Conservation (phyloP, 2,888 invertebrate species). For the Eilema sororculum region DNA sequence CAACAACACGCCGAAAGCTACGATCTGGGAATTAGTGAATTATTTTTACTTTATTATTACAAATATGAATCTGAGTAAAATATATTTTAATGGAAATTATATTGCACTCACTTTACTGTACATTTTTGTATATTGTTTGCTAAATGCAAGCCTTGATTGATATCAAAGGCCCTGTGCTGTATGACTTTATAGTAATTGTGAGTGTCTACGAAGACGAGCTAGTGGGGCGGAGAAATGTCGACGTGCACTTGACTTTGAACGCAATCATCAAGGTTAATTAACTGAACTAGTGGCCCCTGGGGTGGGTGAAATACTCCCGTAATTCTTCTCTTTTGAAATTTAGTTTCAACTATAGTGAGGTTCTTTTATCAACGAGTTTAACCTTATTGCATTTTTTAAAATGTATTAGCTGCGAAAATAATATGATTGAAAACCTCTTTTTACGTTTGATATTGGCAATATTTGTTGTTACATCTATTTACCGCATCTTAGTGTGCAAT, state of each 20-base stretch:
- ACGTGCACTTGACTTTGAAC: conserved; percentile 45
- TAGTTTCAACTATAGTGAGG: background rate
- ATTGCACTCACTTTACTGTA: conserved; percentile 56
- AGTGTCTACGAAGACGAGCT: conserved; percentile 19
- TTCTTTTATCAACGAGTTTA: background rate
- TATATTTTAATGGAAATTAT: background rate
- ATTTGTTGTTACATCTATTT: background rate
- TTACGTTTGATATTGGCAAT: background rate
- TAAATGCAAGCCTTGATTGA: conserved; percentile 52
- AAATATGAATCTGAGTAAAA: background rate
- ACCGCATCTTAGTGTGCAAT: background rate
- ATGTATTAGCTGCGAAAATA: background rate
- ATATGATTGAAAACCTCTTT: background rate
- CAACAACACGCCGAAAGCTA: conserved; percentile 74
- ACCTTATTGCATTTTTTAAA: background rate
- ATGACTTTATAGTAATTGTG: conserved; percentile 53
- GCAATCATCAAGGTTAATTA: conserved; percentile 6
- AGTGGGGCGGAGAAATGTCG: conserved; percentile 54
- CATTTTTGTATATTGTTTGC: conserved; percentile 48
- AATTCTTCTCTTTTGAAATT: conserved; percentile 1
- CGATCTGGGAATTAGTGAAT: conserved; percentile 63
- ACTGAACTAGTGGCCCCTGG: background rate
- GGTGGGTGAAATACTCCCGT: background rate
- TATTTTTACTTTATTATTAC: conserved; percentile 10
- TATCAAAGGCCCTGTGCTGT: conserved; percentile 41